These are phyloP conservation scores for Cyrtodaria siliqua DNA, from an alignment of 2,888 invertebrate genomes.

Conservation along the genomic window DNA sequence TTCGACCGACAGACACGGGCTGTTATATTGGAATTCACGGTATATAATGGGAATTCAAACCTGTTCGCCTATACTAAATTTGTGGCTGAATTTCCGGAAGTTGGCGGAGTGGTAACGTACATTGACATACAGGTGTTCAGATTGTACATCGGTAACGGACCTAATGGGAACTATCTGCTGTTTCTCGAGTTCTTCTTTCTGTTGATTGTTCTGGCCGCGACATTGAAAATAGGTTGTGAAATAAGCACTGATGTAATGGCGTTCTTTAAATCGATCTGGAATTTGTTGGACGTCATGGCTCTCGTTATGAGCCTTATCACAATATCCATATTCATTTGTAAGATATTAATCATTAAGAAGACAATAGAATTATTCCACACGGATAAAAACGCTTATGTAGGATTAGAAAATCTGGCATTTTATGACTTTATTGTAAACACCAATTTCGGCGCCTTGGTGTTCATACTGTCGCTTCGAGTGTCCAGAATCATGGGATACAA, in stretches of 20 bases:
- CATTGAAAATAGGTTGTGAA: slow-evolving; percentile 50
- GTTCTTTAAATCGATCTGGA: slow-evolving; percentile 85
- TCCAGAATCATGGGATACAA: slow-evolving; percentile 86
- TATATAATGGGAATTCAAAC: slow-evolving; percentile 79
- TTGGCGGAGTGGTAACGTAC: slow-evolving; percentile 69
- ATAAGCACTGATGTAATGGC: slow-evolving; percentile 56
- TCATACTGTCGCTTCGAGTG: slow-evolving; percentile 70
- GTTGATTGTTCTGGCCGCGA: slow-evolving; percentile 53
- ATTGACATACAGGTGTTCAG: slow-evolving; percentile 69
- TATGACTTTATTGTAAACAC: slow-evolving; percentile 84
- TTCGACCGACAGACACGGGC: slow-evolving; percentile 78
- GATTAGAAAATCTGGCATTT: slow-evolving; percentile 82
- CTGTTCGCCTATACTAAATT: slow-evolving; percentile 74
- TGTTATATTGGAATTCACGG: slow-evolving; percentile 81
- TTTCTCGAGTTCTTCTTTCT: slow-evolving; percentile 67
- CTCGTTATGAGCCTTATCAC: slow-evolving; percentile 82
- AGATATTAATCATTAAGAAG: slow-evolving; percentile 42
- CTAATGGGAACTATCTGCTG: slow-evolving; percentile 61
- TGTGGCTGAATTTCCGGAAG: slow-evolving; percentile 76
- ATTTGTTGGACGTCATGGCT: slow-evolving; percentile 83
- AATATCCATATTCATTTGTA: slow-evolving; percentile 79
- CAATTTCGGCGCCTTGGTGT: slow-evolving; percentile 68
- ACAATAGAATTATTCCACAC: slow-evolving; percentile 63
- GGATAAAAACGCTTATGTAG: slow-evolving; percentile 75
- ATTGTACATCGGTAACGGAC: slow-evolving; percentile 58